Evolutionary conservation across 2,888 invertebrate genomes (phyloP).

Genomic region (Hirtodrosophila alboralis): DNA sequence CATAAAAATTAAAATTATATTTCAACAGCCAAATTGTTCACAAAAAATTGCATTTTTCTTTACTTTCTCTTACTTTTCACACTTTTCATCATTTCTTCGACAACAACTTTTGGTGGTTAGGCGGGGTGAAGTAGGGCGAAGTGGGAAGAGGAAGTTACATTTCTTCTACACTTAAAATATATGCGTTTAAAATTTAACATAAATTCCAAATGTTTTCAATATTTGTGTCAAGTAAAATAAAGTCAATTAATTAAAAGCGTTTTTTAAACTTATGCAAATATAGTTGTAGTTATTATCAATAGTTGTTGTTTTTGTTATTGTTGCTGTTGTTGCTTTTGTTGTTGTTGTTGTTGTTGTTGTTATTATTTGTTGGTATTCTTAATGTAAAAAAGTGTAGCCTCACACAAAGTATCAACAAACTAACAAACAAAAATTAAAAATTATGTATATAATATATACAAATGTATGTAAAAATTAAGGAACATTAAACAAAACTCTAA

Average conservation of each 20-base stretch:
- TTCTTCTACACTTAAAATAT: conserved; percentile 12
- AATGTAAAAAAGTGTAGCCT: conserved; percentile 58
- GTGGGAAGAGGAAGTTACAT: conserved; percentile 37
- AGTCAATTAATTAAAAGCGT: conserved; percentile 59
- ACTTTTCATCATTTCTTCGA: conserved; percentile 25
- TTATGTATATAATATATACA: no score
- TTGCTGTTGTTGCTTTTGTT: conserved; percentile 6
- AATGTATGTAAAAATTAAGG: conserved; percentile 3
- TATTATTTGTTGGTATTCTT: conserved; percentile 28
- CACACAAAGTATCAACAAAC: conserved; percentile 63
- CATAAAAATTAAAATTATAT: conserved; percentile 70
- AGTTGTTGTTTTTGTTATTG: no score
- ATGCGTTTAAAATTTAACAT: no score
- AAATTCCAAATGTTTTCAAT: no score
- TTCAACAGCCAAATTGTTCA: conserved; percentile 79
- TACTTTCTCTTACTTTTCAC: conserved; percentile 6
- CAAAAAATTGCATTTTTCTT: conserved; percentile 76
- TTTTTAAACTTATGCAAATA: conserved; percentile 49
- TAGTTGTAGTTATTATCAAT: no score
- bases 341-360: conserved; percentile 24
- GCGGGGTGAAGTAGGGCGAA: no score
- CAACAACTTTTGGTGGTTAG: conserved; percentile 67
- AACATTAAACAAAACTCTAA: conserved; percentile 13
- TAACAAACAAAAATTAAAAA: no score
- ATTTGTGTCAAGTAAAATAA: conserved; percentile 17